Conservation (phyloP, 2,888 invertebrate species). For the Leptogaster cylindrica region DNA sequence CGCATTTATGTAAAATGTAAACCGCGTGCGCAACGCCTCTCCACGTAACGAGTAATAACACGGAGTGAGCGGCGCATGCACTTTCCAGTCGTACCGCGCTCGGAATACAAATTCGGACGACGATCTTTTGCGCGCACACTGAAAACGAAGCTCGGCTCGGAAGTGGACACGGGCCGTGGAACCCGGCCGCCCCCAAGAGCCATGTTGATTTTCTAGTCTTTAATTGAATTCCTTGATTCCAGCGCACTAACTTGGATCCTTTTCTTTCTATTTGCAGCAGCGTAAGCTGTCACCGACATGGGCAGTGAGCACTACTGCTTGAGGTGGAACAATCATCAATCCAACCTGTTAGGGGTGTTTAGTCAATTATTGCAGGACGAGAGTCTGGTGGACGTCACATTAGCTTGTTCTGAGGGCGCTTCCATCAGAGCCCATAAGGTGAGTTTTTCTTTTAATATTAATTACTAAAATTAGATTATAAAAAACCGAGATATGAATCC, state of each 20-base stretch:
- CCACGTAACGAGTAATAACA: constrained; percentile 38
- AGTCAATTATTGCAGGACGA: constrained; percentile 95
- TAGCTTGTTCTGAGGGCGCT: constrained; percentile 95
- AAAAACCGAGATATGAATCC: too few relatives aligned
- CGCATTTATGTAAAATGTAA: constrained; percentile 43
- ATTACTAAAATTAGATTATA: too few relatives aligned
- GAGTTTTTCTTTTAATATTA: constrained; percentile 50
- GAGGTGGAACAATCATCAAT: constrained; percentile 99
- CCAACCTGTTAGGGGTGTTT: constrained; percentile 96
- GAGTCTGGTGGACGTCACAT: constrained; percentile 94
- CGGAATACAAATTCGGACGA: constrained; percentile 38
- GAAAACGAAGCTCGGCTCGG: constrained; percentile 17
- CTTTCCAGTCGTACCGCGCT: constrained; percentile 24
- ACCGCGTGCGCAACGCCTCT: constrained; percentile 45
- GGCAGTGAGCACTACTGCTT: constrained; percentile 98
- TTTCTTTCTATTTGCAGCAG: constrained; percentile 63
- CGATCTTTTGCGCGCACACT: constrained; percentile 9
- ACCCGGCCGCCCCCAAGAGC: neutral
- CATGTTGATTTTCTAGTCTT: constrained; percentile 18
- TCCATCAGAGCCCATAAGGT: constrained; percentile 92
- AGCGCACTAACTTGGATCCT: neutral
- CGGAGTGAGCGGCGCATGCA: constrained; percentile 38
- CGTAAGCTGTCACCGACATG: constrained; percentile 92
- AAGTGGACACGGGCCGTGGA: too few relatives aligned
- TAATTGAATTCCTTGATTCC: constrained; percentile 9